Evolutionary conservation across 2,888 invertebrate genomes (phyloP).

Genomic region (Leistus spinibarbis): DNA sequence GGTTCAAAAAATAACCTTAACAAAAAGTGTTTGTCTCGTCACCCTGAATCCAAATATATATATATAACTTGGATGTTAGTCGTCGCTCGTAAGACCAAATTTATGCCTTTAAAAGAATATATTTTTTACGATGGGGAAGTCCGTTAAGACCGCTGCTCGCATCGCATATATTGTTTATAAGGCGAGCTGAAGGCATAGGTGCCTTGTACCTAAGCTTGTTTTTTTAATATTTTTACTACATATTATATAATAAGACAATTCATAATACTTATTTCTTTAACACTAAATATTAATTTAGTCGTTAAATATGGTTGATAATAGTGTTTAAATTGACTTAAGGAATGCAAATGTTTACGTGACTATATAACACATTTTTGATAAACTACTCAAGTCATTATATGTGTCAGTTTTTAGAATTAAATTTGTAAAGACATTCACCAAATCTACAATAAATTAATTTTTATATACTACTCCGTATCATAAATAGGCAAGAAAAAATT

Average conservation of each 20-base stretch:
- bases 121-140: too few species aligned
- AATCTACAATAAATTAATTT: neutral
- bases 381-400: neutral
- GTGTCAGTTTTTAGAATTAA: neutral
- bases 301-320: neutral
- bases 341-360: neutral
- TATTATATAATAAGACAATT: neutral
- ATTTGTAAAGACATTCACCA: neutral
- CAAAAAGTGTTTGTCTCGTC: too few species aligned
- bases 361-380: neutral
- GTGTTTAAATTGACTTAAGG: neutral
- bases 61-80: too few species aligned
- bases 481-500: neutral
- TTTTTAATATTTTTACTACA: too few species aligned
- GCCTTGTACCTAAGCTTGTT: too few species aligned
- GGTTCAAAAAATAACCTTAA: too few species aligned
- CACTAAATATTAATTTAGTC: neutral
- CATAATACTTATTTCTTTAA: neutral
- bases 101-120: too few species aligned
- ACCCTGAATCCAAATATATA: too few species aligned
- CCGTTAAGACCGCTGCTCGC: too few species aligned
- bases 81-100: too few species aligned
- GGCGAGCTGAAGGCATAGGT: too few species aligned
- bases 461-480: neutral
- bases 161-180: too few species aligned